Conservation (phyloP, 2,113 vertebrate genomes). For the Lonchura striata region DNA sequence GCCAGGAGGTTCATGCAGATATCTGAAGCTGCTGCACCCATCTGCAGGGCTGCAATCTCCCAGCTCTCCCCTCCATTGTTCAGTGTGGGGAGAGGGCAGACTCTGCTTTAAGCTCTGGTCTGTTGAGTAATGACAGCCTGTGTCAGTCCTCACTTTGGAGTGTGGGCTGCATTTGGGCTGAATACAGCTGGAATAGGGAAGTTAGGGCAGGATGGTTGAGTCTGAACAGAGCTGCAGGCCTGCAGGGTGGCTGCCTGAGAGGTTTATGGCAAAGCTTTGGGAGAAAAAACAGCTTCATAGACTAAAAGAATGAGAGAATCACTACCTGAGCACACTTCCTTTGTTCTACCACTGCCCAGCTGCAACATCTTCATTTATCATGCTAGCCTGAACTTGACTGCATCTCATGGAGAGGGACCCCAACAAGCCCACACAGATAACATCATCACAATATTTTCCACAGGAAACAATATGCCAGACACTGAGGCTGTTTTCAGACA, state of each 20-base stretch:
- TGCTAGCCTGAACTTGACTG: not conserved
- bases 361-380: not conserved
- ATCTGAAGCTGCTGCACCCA: not conserved
- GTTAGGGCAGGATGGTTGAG: not conserved
- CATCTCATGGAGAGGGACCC: not conserved
- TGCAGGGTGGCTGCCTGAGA: not conserved
- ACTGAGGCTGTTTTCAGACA: not conserved
- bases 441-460: not conserved
- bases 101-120: not conserved
- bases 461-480: not conserved
- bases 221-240: not conserved
- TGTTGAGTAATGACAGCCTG: not conserved
- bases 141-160: not conserved
- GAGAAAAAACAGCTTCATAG: not conserved
- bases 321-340: not conserved
- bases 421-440: not conserved
- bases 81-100: too few species aligned
- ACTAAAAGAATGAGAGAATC: not conserved
- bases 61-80: accelerated
- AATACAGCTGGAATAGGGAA: not conserved
- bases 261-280: not conserved
- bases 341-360: not conserved
- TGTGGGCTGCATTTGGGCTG: not conserved
- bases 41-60: not conserved
- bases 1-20: not conserved